Evolutionary conservation across 2,797 vertebrate species (phyloP), one percentile per base, ranked within the genome.

Genomic region (Periparus ater): DNA sequence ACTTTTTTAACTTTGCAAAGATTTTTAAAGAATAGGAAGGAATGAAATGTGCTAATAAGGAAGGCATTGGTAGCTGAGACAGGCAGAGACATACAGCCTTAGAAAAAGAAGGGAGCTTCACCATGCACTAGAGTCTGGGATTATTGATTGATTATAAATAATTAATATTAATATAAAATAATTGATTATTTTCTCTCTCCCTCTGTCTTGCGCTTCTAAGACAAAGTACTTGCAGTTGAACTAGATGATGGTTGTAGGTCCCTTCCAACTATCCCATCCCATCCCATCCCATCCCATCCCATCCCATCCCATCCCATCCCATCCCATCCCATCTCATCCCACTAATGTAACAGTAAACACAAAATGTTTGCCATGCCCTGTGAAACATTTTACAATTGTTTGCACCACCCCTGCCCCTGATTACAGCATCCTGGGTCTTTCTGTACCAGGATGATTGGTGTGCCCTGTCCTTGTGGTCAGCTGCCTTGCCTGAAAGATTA

Each of bases 61-160:
- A 68, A 30, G 4, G 4, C 85, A 78, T 62, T 79, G 11, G 34
- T 81, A 74, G 57, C 61, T 0, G 0, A 91, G 70, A 71, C 0
- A 6, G 53, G 19, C 67, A 72, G 83, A 73, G 47, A 22, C 10
- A 23, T 3, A 2, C 0, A 1, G 82, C 34, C 53, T 96, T 91
- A 53, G 51, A 90, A 73, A 86, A 75, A 88, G 40, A 23, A 71
- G 25, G 18, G 45, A 57, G 17, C 34, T 82, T 84, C 38, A 73
- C 48, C 1, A 0, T 45, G n/a, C 36, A 20, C 45, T 42, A 11
- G 23, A 65, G 27, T 57, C 70, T 81, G 71, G 34, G 25, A 16
- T 79, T 88, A 76, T 68, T 93, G 83, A 93, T 91, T 79, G 67
- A 60, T n/a, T n/a, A n/a, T n/a, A n/a, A n/a, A n/a, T n/a, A n/a